Evolutionary conservation across 2,888 invertebrate species (phyloP).

Genomic region (Euplexia lucipara): DNA sequence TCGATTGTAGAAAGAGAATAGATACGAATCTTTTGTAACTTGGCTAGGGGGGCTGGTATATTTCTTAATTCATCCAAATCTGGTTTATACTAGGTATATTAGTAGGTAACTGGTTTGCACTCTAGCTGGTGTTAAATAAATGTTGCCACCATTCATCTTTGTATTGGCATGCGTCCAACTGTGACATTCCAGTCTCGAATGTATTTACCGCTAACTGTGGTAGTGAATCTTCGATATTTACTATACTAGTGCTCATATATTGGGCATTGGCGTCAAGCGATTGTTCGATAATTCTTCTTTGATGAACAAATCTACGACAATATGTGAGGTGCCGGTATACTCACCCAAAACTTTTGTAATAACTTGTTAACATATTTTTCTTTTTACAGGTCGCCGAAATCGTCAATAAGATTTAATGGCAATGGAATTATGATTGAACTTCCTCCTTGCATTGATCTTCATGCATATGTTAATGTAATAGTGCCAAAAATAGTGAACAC

Average conservation of each 20-base stretch:
- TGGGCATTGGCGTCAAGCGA: neutral
- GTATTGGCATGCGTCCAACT: constrained; percentile 32
- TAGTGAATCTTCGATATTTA: neutral
- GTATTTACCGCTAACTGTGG: constrained; percentile 22
- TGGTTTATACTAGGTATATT: constrained; percentile 4
- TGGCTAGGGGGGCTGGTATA: too few species aligned
- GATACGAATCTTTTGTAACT: too few species aligned
- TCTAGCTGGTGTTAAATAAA: constrained; percentile 13
- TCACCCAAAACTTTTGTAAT: neutral
- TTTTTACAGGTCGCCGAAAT: constrained; percentile 86
- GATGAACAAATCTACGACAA: neutral
- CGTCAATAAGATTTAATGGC: constrained; percentile 80
- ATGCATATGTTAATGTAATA: constrained; percentile 82
- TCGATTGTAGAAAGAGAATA: too few species aligned
- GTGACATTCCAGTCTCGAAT: constrained; percentile 12
- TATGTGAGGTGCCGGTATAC: neutral
- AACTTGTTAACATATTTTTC: constrained; percentile 45
- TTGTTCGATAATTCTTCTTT: neutral
- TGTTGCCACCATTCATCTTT: constrained; percentile 11
- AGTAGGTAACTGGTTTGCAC: constrained; percentile 1
- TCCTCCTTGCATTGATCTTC: constrained; percentile 75
- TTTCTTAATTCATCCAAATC: neutral
- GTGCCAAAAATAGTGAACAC: constrained; percentile 85
- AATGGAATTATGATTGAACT: constrained; percentile 72
- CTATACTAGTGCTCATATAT: neutral